Evolutionary conservation across 2,888 invertebrate species (phyloP), one percentile per base, ranked within the genome.

Genomic region (Nomada fabriciana): DNA sequence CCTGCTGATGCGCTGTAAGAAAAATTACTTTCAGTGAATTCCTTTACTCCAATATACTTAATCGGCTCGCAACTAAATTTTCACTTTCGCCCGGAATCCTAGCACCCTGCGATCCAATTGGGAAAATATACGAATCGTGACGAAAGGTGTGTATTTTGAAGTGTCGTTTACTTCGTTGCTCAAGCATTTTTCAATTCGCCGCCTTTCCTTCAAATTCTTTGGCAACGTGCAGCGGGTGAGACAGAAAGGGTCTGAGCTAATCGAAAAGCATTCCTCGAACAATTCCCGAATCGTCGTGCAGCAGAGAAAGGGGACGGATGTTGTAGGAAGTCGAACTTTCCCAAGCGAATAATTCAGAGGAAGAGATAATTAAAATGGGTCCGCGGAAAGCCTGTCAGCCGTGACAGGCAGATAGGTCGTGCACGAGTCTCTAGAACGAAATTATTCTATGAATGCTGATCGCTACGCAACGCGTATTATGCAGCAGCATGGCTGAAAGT

Each of bases 381-480:
- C 85, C 88, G 87, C 84, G 87, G 89, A 87, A 89, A 88, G 84
- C 78, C 89, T 89, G 90, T 91, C 90, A 90, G 83, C 87, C 88
- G 88, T 91, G 89, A 89, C 86, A 87, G 89, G 87, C 87, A 89
- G 90, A 91, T 90, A 91, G 89, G 89, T 89, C 83, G 88, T 73
- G 77, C 75, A 74, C 80, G 70, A 82, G 77, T 86, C 86, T 88
- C 87, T 84, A 86, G 88, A 89, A 91, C 85, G 88, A 91, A 92
- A 92, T 92, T 92, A 91, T 92, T 92, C 91, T 92, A 91, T 91
- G 91, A 92, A 92, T 92, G 89, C 89, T 92, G 91, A 92, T 92
- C 89, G 89, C 73, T 88, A 79, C 86, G 86, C 89, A 85, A 87
- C 88, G 86, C 85, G 87, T 86, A 90, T 91, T 91, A 91, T 91